A percentile compares a stretch with the other conserved stretches of the same genome.
phyloP scores from a whole-genome alignment of 2,797 vertebrate species.

The Sarcoramphus papa region DNA sequence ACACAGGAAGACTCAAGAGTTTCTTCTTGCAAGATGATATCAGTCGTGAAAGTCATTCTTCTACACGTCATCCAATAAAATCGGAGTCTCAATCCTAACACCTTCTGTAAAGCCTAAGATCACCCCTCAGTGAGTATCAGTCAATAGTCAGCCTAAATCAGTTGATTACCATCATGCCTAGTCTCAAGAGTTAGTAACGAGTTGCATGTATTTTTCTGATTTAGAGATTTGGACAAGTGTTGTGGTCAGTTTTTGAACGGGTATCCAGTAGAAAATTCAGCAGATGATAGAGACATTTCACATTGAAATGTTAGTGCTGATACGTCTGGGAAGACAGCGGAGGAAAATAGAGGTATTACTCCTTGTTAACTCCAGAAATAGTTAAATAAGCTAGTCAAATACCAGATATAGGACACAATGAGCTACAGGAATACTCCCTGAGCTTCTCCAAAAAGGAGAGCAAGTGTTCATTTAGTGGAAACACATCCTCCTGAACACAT shows the following conservation, averaged over 20 bases:
- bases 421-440: not conserved
- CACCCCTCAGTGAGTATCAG: not conserved
- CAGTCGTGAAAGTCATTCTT: not conserved
- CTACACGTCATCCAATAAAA: not conserved
- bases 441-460: not conserved
- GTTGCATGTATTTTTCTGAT: not conserved
- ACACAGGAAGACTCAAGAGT: not conserved
- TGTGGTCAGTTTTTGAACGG: not conserved
- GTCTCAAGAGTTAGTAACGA: not conserved
- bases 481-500: not conserved
- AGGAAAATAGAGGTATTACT: not conserved
- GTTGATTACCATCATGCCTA: not conserved
- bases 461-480: not conserved
- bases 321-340: not conserved
- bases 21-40: not conserved
- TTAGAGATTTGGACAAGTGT: not conserved
- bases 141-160: not conserved
- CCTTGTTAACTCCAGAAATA: not conserved
- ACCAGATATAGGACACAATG: not conserved
- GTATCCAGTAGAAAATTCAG: not conserved
- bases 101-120: not conserved
- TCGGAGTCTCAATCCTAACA: fast-evolving
- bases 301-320: not conserved
- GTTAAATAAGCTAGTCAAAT: not conserved
- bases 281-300: not conserved